Conservation (phyloP, 2,113 vertebrate genomes). For the Datnioides undecimradiatus region DNA sequence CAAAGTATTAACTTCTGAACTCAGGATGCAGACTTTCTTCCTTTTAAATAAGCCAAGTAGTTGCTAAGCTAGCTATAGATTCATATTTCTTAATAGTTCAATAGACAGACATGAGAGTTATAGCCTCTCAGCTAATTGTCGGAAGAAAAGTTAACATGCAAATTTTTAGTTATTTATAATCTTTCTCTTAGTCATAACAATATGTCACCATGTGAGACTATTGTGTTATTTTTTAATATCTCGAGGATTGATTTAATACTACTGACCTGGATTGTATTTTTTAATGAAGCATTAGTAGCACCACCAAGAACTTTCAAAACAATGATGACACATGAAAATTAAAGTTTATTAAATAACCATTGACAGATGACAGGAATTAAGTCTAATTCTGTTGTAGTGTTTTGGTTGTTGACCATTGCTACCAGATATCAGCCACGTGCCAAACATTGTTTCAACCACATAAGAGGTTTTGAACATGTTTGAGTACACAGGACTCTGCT, state of each 20-base stretch:
- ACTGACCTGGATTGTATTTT: background rate
- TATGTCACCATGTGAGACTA: background rate
- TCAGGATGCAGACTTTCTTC: too few species aligned
- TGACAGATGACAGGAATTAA: background rate
- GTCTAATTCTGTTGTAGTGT: background rate
- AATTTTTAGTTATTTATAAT: too few species aligned
- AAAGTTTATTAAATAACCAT: background rate
- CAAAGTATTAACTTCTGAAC: too few species aligned
- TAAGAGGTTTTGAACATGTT: background rate
- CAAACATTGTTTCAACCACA: too few species aligned
- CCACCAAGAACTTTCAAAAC: too few species aligned
- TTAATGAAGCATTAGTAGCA: background rate
- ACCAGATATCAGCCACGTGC: background rate
- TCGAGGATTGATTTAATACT: background rate
- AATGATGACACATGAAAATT: background rate
- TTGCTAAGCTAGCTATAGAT: too few species aligned
- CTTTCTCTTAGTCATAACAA: background rate
- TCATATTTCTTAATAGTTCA: background rate
- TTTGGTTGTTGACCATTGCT: background rate
- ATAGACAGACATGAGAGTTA: background rate
- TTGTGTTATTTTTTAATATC: background rate
- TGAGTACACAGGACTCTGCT: background rate
- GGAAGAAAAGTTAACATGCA: background rate
- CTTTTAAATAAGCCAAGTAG: too few species aligned
- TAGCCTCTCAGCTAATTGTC: background rate